A percentile compares a stretch with the other conserved stretches of the same genome.
Evolutionary conservation across 2,797 vertebrate species (phyloP).

Genomic region (Sparus aurata): DNA sequence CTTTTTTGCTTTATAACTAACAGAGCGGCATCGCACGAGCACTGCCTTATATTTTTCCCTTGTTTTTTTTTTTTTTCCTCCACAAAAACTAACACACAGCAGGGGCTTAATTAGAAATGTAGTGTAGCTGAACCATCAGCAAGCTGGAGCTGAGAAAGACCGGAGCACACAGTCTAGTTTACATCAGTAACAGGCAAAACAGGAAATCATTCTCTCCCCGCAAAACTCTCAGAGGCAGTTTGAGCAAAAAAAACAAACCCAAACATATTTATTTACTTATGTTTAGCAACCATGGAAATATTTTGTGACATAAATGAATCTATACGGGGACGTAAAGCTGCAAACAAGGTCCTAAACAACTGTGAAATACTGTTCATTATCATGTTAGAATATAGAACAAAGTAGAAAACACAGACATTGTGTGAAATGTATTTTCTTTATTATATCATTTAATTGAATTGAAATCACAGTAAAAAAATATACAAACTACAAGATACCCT

Average conservation of each 20-base stretch:
- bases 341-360: slow-evolving; percentile 3
- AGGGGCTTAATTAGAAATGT: slow-evolving; percentile 82
- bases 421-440: slow-evolving; percentile 2
- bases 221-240: slow-evolving; percentile 30
- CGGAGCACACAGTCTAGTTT: slow-evolving; percentile 61
- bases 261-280: slow-evolving; percentile 15
- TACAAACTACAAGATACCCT: slow-evolving; percentile 20
- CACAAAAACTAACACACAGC: slow-evolving; percentile 79
- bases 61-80: not conserved
- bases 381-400: not conserved
- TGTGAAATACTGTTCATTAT: slow-evolving; percentile 4
- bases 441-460: slow-evolving; percentile 13
- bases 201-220: slow-evolving; percentile 25
- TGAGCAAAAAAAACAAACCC: not conserved
- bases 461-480: slow-evolving; percentile 9
- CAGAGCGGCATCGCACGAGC: slow-evolving; percentile 62
- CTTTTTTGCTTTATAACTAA: slow-evolving; percentile 51
- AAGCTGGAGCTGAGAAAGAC: slow-evolving; percentile 62
- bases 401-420: not conserved
- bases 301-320: slow-evolving; percentile 18
- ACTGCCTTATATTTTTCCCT: slow-evolving; percentile 40
- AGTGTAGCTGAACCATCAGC: slow-evolving; percentile 74
- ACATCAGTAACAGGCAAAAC: slow-evolving; percentile 48
- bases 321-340: not conserved
- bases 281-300: slow-evolving; percentile 16